Conservation (phyloP, 2,113 vertebrate genomes). For the Gasterosteus nipponicus region DNA sequence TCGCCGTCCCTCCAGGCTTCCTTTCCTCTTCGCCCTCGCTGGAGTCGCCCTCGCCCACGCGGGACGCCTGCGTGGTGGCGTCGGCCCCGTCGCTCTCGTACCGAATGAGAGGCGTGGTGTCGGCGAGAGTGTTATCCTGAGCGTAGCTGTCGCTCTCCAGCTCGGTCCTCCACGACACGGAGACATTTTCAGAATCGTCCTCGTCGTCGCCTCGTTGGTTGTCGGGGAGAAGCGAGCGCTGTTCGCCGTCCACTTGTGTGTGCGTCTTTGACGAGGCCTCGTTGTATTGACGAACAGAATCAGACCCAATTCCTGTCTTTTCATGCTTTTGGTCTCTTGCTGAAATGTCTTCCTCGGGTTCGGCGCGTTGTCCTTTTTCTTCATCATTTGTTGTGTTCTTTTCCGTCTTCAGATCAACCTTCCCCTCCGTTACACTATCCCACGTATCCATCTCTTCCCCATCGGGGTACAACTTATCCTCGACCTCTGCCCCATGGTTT, state of each 20-base stretch:
- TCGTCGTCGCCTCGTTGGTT: slow-evolving; percentile 53
- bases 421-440: slow-evolving; percentile 69
- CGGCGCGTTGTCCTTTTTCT: slow-evolving; percentile 47
- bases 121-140: slow-evolving; percentile 82
- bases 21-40: slow-evolving; percentile 77
- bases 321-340: slow-evolving; percentile 39
- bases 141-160: slow-evolving; percentile 79
- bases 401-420: slow-evolving; percentile 27
- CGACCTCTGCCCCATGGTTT: slow-evolving; percentile 22
- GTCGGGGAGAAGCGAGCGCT: slow-evolving; percentile 5
- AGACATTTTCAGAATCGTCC: slow-evolving; percentile 77
- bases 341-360: slow-evolving; percentile 70
- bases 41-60: slow-evolving; percentile 67
- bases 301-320: slow-evolving; percentile 4
- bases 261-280: background rate
- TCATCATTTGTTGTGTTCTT: slow-evolving; percentile 21
- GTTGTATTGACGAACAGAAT: background rate
- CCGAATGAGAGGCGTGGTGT: slow-evolving; percentile 80
- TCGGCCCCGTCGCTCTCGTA: slow-evolving; percentile 82
- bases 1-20: slow-evolving; percentile 48
- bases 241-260: slow-evolving; percentile 11
- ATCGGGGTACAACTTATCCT: slow-evolving; percentile 67
- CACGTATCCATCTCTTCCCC: slow-evolving; percentile 74
- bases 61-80: slow-evolving; percentile 69
- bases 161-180: slow-evolving; percentile 78